Percentiles rank a stretch among this genome's conserved stretches.
Evolutionary conservation across 2,113 vertebrate species (phyloP).

Genomic region (Chaetodon auriga): DNA sequence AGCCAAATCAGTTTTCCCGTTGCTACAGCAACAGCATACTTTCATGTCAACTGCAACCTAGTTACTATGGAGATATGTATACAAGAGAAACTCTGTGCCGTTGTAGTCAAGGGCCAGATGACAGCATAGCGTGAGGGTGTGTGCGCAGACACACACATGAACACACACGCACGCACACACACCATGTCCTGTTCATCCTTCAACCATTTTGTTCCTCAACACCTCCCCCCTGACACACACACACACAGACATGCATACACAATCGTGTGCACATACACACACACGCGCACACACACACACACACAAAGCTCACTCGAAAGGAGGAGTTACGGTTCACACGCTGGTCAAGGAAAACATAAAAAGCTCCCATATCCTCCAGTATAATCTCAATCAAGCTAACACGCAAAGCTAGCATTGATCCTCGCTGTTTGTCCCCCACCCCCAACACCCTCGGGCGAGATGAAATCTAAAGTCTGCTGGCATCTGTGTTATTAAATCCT

Average conservation of each 20-base stretch:
- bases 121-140: constrained; percentile 85
- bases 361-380: constrained; percentile 21
- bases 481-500: constrained; percentile 81
- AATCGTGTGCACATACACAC: neutral
- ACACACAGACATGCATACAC: neutral
- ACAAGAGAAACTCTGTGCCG: constrained; percentile 94
- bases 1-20: constrained; percentile 94
- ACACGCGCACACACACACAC: constrained; percentile 16
- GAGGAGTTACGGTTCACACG: constrained; percentile 55
- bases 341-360: constrained; percentile 67
- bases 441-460: constrained; percentile 63
- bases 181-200: constrained; percentile 50
- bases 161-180: constrained; percentile 25
- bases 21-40: constrained; percentile 96
- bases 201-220: constrained; percentile 40
- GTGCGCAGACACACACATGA: constrained; percentile 41
- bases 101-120: constrained; percentile 92
- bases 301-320: constrained; percentile 23
- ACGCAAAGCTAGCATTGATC: constrained; percentile 70
- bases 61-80: constrained; percentile 95
- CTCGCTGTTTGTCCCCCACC: constrained; percentile 54
- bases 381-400: constrained; percentile 63
- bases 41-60: constrained; percentile 95
- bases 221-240: constrained; percentile 25
- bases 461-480: constrained; percentile 74